Conservation (phyloP, 2,888 invertebrate species). For the Clostera curtula region DNA sequence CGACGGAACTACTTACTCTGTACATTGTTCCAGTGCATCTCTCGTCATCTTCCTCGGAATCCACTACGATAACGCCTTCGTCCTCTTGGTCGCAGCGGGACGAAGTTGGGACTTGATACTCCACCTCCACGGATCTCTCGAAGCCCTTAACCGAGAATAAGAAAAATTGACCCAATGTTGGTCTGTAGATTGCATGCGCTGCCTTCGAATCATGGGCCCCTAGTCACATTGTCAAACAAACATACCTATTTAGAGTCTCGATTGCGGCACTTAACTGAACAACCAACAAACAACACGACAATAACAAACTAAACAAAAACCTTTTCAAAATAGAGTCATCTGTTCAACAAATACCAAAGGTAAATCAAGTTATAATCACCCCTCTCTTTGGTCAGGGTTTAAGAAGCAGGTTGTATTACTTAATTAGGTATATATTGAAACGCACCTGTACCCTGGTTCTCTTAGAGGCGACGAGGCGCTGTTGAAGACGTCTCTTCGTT, state of each 20-base stretch:
- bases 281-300: no score
- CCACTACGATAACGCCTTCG: conserved; percentile 84
- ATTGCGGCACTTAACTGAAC: no score
- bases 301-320: neutral
- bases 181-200: neutral
- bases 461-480: conserved; percentile 64
- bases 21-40: conserved; percentile 76
- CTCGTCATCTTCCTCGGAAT: conserved; percentile 86
- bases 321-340: no score
- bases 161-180: neutral
- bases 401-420: no score
- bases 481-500: conserved; percentile 52
- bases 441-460: conserved; percentile 70
- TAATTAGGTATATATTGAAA: conserved; percentile 1
- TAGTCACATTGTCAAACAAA: neutral
- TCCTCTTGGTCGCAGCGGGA: conserved; percentile 91
- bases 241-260: no score
- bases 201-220: no score
- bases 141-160: conserved; percentile 52
- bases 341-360: no score
- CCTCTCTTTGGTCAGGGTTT: no score
- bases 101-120: conserved; percentile 89
- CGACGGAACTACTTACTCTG: conserved; percentile 32
- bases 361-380: no score
- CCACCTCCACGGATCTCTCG: conserved; percentile 80